phyloP scores from a whole-genome alignment of 2,113 vertebrate species.

The Fregetta grallaria region DNA sequence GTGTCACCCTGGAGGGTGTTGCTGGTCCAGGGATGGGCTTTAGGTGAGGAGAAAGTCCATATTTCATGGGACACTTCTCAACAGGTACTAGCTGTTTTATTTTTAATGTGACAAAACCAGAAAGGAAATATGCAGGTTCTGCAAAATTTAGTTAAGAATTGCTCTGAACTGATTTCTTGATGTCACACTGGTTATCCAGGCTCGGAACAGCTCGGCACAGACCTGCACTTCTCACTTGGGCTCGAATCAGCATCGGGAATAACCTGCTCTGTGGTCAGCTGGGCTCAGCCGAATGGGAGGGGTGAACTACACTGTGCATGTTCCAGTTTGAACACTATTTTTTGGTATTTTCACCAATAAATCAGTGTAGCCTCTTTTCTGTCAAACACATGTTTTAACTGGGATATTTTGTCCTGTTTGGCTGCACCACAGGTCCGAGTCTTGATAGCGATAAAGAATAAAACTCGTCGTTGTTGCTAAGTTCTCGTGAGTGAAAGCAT shows the following conservation, averaged over 20 bases:
- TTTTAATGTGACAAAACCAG: background rate
- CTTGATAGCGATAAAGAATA: background rate
- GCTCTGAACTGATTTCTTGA: background rate
- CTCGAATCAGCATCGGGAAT: background rate
- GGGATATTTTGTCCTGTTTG: background rate
- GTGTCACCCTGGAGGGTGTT: background rate
- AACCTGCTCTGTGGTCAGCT: background rate
- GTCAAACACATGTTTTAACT: background rate
- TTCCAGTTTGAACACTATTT: background rate
- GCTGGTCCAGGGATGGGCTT: background rate
- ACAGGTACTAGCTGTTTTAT: too few species aligned
- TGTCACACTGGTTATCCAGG: background rate
- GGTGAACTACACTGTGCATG: background rate
- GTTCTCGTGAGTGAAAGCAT: background rate
- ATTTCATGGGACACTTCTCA: background rate
- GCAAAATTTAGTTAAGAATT: background rate
- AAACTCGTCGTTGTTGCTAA: background rate
- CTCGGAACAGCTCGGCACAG: background rate
- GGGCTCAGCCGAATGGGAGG: rapidly evolving
- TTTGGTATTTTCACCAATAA: background rate
- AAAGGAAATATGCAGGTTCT: background rate
- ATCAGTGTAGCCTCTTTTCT: background rate
- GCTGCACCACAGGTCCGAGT: background rate
- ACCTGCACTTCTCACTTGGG: background rate
- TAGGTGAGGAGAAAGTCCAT: background rate